Percentiles rank a stretch among this genome's conserved stretches.
These are phyloP conservation scores for Melolontha melolontha DNA, from an alignment of 2,888 invertebrate genomes.

Conservation along the genomic window DNA sequence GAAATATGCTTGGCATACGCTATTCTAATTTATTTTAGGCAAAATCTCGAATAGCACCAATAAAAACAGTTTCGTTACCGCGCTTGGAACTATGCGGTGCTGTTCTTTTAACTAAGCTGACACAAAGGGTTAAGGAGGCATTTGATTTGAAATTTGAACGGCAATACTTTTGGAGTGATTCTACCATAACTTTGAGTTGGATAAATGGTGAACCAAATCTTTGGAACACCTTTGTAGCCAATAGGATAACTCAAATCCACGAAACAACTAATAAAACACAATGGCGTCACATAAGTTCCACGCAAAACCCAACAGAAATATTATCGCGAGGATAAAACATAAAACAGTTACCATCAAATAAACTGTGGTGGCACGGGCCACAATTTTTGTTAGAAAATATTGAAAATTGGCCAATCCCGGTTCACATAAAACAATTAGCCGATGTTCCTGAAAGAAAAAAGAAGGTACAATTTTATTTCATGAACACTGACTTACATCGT, in stretches of 20 bases:
- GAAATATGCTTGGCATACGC: not conserved
- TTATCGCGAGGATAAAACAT: conserved; percentile 2
- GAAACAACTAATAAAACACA: conserved; percentile 9
- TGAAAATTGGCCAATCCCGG: too few relatives aligned
- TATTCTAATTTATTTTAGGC: conserved; percentile 9
- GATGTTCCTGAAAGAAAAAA: too few relatives aligned
- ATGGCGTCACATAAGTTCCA: conserved; percentile 38
- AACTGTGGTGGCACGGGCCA: too few relatives aligned
- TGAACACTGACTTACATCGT: too few relatives aligned
- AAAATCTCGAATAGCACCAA: conserved; percentile 36
- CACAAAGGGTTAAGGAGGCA: conserved; percentile 1
- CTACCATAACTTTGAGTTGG: conserved; percentile 33
- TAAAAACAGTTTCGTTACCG: conserved; percentile 34
- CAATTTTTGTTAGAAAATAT: too few relatives aligned
- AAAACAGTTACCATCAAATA: too few relatives aligned
- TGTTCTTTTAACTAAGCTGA: conserved; percentile 32
- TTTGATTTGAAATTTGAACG: conserved; percentile 17
- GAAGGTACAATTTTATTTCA: too few relatives aligned
- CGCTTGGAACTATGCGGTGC: conserved; percentile 36
- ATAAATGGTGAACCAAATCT: conserved; percentile 10
- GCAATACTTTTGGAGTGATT: conserved; percentile 32
- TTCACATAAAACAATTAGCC: too few relatives aligned
- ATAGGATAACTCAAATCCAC: conserved; percentile 34
- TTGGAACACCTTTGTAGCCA: conserved; percentile 37
- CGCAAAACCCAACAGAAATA: conserved; percentile 36